Evolutionary conservation across 92 coral and sea anemone species (phyloP), one percentile per base, ranked within the genome.

Genomic region (Palythoa heliodiscus): DNA sequence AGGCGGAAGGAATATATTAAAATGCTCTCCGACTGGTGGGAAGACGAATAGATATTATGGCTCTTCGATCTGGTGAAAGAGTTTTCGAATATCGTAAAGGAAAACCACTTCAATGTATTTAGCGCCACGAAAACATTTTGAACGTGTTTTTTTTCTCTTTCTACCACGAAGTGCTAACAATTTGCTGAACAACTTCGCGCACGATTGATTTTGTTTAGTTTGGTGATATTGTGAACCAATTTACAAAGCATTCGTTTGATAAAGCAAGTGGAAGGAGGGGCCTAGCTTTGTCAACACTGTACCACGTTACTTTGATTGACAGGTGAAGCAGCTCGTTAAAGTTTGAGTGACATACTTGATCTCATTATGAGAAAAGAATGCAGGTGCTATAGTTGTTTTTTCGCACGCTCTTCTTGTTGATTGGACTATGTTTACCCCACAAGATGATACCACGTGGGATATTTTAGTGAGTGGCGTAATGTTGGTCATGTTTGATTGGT

Each of bases 261-360:
- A 92, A 95, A 91, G 93, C 83, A 90, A 88, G 93, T 84, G 89
- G 95, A 87, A 91, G 99, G 99, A 91, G 99, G 95, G 75, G 82
- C 97, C 83, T 77, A 86, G 88, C 87, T 92, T 96, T 96, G 99
- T 96, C 98, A 94, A 91, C 96, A 93, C 93, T 91, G 85, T 94
- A 95, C 99, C 99, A 96, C 99, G 99, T 96, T 95, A 92, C 98
- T 96, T 96, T 96, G 99, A 96, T 89, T 94, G 99, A 96, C 97
- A 73, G 88, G 68, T 93, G 94, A 94, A 94, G 93, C 93, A 91
- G 95, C 98, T 96, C 99, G 98, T 96, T 96, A 96, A 96, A 94
- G 95, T 92, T 98, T 92, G 99, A 92, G 93, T 96, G 99, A 94
- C 99, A 93, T 98, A 90, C 98, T 94, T 96, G 99, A 96, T 96